phyloP scores from a whole-genome alignment of 64 coral and sea anemone genomes.

The Montipora foliosa region DNA sequence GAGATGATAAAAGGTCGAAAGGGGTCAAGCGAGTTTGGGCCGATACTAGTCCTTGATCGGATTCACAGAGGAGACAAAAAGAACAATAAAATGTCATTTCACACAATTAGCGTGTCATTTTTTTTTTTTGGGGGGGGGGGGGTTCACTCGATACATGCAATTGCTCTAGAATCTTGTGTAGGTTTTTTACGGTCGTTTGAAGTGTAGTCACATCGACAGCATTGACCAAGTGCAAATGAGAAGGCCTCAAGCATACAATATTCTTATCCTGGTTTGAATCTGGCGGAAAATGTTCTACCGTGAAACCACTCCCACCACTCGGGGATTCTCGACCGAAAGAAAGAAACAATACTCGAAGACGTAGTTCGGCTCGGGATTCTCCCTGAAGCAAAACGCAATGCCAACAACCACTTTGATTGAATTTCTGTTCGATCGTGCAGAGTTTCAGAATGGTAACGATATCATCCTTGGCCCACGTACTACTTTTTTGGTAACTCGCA shows the following conservation, averaged over 20 bases:
- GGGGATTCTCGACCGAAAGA: background rate
- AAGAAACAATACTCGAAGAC: background rate
- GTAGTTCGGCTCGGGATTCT: background rate
- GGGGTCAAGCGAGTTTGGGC: no score
- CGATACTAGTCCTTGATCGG: no score
- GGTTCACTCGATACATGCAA: background rate
- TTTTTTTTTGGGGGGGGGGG: no score
- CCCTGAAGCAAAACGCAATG: background rate
- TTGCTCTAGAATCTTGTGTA: no score
- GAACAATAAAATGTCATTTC: no score
- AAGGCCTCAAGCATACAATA: background rate
- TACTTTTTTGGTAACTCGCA: background rate
- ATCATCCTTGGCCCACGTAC: background rate
- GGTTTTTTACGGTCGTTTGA: background rate
- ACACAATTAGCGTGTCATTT: no score
- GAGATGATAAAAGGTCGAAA: background rate
- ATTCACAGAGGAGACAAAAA: no score
- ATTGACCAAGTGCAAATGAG: background rate
- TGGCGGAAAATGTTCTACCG: background rate
- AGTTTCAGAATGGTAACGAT: background rate
- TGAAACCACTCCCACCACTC: background rate
- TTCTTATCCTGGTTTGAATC: background rate
- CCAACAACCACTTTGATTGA: background rate
- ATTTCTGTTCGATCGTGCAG: background rate
- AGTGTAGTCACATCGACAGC: background rate